Conservation (phyloP, 2,888 invertebrate species). For the Drosophila siamana region DNA sequence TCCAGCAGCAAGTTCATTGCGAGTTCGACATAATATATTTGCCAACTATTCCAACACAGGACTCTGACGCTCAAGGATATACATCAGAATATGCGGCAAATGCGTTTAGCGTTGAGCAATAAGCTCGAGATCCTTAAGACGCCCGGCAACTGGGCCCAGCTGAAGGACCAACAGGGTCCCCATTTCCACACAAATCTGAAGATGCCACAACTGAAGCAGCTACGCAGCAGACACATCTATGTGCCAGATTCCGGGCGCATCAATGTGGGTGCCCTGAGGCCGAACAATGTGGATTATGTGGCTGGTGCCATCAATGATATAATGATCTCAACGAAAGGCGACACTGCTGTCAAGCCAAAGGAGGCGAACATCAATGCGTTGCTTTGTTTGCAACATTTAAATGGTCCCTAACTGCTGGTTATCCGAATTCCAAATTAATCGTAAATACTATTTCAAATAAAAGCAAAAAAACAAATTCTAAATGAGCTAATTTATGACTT, state of each 20-base stretch:
- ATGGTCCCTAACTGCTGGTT: neutral
- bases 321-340: neutral
- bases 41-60: constrained; percentile 17
- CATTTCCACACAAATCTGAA: constrained; percentile 33
- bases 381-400: constrained; percentile 7
- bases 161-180: constrained; percentile 41
- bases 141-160: constrained; percentile 48
- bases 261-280: constrained; percentile 39
- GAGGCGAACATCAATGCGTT: neutral
- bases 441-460: neutral
- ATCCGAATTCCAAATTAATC: neutral
- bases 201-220: constrained; percentile 28
- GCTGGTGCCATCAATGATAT: constrained; percentile 49
- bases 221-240: constrained; percentile 47
- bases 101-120: constrained; percentile 32
- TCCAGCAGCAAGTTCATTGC: neutral
- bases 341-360: neutral
- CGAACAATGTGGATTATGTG: constrained; percentile 38
- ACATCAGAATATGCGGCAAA: constrained; percentile 24
- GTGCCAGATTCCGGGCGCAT: constrained; percentile 49
- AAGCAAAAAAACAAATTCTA: neutral
- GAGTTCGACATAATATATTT: neutral
- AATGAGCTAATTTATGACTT: neutral
- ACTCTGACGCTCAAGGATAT: constrained; percentile 27
- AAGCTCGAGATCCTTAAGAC: constrained; percentile 37